Base-by-base conservation (phyloP, 2,888 invertebrate species). In the Acanthopleura granulata region DNA sequence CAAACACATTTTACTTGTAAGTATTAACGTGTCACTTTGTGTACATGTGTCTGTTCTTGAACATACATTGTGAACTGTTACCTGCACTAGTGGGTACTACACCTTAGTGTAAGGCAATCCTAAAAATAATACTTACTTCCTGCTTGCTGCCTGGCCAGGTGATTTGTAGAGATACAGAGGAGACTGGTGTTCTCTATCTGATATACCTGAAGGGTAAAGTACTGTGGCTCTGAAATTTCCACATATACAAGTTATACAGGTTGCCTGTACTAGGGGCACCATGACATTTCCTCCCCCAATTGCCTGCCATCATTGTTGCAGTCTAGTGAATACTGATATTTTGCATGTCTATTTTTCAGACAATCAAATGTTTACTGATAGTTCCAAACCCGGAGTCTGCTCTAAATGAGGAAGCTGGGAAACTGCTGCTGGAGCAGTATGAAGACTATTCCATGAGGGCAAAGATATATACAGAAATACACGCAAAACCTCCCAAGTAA, bases 361-460 rank as follows among this genome's bases (percentile, higher is more conserved):
- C 97, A 79, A 94, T 98, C 79, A 96, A 96, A 92, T 98, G 98
- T 93, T 93, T 98, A 90, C 93, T 98, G 83, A 98, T 98, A 91
- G 97, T 97, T 90, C 98, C 98, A 89, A 98, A 98, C 93, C 94
- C 97, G 11, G 98, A 98, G 92, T 98, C 97, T 76, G 98, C 98
- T 83, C 93, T 98, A 84, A 98, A 98, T 91, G 98, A 97, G 90
- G 98, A 98, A 91, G 98, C 98, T 75, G 98, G 97, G 25, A 97
- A 96, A 91, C 92, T 98, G 90, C 92, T 98, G 82, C 92, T 97
- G 85, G 97, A 97, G 92, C 94, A 94, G 87, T 98, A 98, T 91
- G 95, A 96, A 90, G 96, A 96, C 91, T 98, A 98, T 92, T 96
- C 94, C 78, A 94, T 94, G 89, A 92, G 96, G 87, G 96, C 96